These are phyloP conservation scores for Chamaetylas fuelleborni DNA, from an alignment of 2,113 vertebrate species.

Conservation along the genomic window DNA sequence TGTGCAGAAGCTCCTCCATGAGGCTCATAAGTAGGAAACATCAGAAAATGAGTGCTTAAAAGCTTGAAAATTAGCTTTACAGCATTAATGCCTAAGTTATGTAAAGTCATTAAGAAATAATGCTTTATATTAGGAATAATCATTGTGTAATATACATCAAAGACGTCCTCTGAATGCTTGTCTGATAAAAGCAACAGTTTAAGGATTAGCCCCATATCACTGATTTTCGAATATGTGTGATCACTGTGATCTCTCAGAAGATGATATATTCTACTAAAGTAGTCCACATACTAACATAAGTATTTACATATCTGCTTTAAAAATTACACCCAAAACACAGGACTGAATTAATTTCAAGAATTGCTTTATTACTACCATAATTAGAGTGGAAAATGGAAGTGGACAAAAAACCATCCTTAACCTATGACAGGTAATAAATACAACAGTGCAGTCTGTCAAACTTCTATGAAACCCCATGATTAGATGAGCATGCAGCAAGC, in stretches of 20 bases:
- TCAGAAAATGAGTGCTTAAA: neutral
- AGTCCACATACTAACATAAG: neutral
- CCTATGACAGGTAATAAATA: slow-evolving; percentile 26
- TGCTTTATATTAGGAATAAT: neutral
- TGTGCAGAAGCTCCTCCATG: neutral
- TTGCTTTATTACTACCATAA: neutral
- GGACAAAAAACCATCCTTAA: slow-evolving; percentile 1
- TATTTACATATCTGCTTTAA: neutral
- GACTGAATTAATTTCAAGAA: neutral
- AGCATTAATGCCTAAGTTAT: neutral
- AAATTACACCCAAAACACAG: neutral
- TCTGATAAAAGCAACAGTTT: neutral
- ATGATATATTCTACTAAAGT: neutral
- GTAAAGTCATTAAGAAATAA: slow-evolving; percentile 2
- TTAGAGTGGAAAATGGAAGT: slow-evolving; percentile 30
- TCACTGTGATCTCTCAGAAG: neutral
- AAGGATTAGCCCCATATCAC: neutral
- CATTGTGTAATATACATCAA: neutral
- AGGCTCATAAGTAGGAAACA: neutral
- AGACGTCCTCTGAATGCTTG: neutral
- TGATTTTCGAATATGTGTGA: neutral
- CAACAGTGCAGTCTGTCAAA: neutral
- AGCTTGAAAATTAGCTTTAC: neutral
- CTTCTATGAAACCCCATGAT: neutral
- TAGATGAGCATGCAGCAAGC: neutral